Base-by-base conservation (phyloP, 2,113 vertebrate genomes). In the Sphaerodactylus townsendi region DNA sequence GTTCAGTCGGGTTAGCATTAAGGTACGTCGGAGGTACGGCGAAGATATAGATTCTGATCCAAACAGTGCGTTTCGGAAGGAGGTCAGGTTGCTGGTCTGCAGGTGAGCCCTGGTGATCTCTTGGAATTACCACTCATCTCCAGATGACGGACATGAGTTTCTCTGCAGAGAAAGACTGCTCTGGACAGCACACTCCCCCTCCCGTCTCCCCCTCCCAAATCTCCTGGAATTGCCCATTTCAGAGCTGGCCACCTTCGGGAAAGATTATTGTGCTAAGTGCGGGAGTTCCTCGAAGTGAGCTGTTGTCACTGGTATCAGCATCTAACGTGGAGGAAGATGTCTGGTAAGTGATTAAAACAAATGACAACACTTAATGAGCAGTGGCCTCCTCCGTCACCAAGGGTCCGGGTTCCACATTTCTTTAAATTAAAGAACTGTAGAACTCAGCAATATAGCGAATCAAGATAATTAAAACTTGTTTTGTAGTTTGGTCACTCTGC, bases 391-490 rank as follows among this genome's bases (percentile, higher is more conserved):
- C 89, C 85, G 85, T 93, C 90, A 94, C 95, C 88, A 95, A 93
- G 95, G 89, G 79, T 91, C 86, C 56, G 23, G 72, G 88, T 95
- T 92, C 86, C 81, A 88, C 68, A 86, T 37, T 89, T 93, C 82
- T 93, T 90, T 82, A 88, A 69, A 91, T 94, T 91, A 90, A 93
- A 94, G 81, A 89, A 50, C 0, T 25, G 5, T 28, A 10, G 9
- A 10, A 0, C 84, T 93, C 92, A 91, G 15, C 39, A 92, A 92
- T 92, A 85, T 93, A 39, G 68, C 87, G 88, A 89, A 90, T 85
- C 84, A 89, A 92, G 82, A 90, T 95, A 95, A 96, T 96, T 96
- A 96, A 95, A 90, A 85, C 37, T 79, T 91, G 80, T 90, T 95
- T 91, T 94, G 85, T 93, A 94, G 86, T 94, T 95, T 92, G 91